These are phyloP conservation scores for Chydorus sphaericus DNA, from an alignment of 2,888 invertebrate genomes.

Conservation along the genomic window DNA sequence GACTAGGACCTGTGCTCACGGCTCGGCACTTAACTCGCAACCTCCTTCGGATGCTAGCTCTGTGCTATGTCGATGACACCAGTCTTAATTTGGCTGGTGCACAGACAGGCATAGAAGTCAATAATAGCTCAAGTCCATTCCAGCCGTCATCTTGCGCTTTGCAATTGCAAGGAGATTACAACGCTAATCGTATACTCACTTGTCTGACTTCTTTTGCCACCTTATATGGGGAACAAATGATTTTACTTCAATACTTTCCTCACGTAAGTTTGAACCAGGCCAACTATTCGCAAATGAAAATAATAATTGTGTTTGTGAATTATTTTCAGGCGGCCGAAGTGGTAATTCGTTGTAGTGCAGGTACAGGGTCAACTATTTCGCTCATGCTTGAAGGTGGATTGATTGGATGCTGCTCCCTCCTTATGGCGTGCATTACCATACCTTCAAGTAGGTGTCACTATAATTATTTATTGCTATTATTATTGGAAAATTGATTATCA, in stretches of 20 bases:
- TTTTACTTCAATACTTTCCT: constrained; percentile 75
- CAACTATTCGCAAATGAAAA: too few species aligned
- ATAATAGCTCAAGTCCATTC: background rate
- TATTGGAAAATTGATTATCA: background rate
- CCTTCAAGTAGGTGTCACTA: too few species aligned
- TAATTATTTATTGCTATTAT: background rate
- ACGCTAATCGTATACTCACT: constrained; percentile 73
- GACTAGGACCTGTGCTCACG: constrained; percentile 84
- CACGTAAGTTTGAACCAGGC: too few species aligned
- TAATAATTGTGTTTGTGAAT: too few species aligned
- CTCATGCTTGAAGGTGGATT: constrained; percentile 74
- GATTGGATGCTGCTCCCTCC: constrained; percentile 62
- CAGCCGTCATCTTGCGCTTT: constrained; percentile 28
- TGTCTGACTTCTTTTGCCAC: constrained; percentile 77
- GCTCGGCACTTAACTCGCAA: constrained; percentile 81
- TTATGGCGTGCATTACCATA: constrained; percentile 63
- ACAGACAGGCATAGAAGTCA: background rate
- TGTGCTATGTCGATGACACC: constrained; percentile 80
- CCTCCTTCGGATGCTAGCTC: constrained; percentile 77
- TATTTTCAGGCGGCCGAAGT: constrained; percentile 74
- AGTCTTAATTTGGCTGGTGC: constrained; percentile 40
- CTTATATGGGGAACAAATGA: constrained; percentile 78
- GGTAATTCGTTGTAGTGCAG: constrained; percentile 34
- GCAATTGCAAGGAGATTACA: constrained; percentile 51
- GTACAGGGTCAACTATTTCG: constrained; percentile 64